Conservation (phyloP, 2,113 vertebrate species). For the Pteruthius melanotis region DNA sequence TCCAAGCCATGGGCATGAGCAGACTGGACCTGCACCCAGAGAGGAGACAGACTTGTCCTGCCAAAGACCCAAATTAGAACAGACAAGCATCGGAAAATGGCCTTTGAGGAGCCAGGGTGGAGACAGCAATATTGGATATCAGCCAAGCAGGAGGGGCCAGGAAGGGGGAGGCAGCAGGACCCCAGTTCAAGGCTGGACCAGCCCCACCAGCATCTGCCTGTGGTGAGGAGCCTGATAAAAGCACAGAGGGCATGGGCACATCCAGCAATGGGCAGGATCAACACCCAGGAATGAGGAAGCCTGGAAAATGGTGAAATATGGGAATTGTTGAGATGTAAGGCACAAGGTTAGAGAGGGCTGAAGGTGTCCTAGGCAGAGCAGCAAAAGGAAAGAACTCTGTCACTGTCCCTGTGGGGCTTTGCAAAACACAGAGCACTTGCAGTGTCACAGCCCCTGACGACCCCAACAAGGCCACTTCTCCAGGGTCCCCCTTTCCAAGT, state of each 20-base stretch:
- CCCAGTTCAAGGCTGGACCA: neutral
- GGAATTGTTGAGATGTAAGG: neutral
- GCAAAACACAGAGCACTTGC: neutral
- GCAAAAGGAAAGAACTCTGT: neutral
- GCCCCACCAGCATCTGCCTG: neutral
- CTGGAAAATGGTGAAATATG: neutral
- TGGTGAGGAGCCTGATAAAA: neutral
- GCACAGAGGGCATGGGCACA: accelerated
- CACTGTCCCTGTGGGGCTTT: neutral
- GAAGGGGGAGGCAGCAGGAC: neutral
- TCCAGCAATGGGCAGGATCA: neutral
- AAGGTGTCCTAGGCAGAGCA: neutral
- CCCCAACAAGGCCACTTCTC: neutral
- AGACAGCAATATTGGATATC: neutral
- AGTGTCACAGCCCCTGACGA: neutral
- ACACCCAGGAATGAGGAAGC: neutral
- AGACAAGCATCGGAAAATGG: neutral
- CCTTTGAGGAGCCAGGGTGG: neutral
- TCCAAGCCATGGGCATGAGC: neutral
- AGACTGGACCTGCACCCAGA: neutral
- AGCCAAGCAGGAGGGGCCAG: neutral
- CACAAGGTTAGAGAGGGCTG: neutral
- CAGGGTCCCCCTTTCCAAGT: neutral
- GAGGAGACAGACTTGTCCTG: neutral
- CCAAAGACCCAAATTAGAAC: neutral